Conservation (phyloP, 2,888 invertebrate species). For the Salpingus planirostris region DNA sequence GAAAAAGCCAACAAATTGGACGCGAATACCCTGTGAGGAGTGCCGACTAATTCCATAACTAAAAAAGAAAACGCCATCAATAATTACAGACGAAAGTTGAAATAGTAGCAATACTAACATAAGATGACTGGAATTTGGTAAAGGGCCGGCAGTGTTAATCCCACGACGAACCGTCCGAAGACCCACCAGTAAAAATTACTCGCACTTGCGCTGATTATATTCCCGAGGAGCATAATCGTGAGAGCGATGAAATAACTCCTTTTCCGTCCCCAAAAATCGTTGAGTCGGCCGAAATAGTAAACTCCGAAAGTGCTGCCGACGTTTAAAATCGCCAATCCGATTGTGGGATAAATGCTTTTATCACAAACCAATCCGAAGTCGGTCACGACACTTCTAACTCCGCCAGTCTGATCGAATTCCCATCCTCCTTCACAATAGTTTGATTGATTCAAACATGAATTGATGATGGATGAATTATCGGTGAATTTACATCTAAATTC, state of each 20-base stretch:
- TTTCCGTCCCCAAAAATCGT: too few species aligned
- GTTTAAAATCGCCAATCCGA: conserved; percentile 78
- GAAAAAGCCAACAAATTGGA: conserved; percentile 88
- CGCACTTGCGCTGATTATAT: conserved; percentile 70
- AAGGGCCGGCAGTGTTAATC: conserved; percentile 82
- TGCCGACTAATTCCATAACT: conserved; percentile 88
- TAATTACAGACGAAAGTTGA: neutral
- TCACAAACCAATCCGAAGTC: conserved; percentile 87
- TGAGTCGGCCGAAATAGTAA: conserved; percentile 75
- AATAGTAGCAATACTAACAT: conserved; percentile 53
- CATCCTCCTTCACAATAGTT: too few species aligned
- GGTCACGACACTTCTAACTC: too few species aligned
- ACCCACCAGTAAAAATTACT: conserved; percentile 78
- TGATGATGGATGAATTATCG: too few species aligned
- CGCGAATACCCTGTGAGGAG: conserved; percentile 83
- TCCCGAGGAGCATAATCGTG: conserved; percentile 69
- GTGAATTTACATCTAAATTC: conserved; percentile 86
- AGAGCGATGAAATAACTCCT: conserved; percentile 80
- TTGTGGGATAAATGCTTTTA: conserved; percentile 75
- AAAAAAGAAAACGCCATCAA: too few species aligned
- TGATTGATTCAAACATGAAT: too few species aligned
- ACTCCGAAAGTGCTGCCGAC: conserved; percentile 86
- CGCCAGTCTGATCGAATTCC: too few species aligned
- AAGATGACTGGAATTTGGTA: conserved; percentile 94
- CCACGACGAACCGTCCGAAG: conserved; percentile 71